Evolutionary conservation across 2,888 invertebrate genomes (phyloP).

Genomic region (Agonopterix subpropinquella): DNA sequence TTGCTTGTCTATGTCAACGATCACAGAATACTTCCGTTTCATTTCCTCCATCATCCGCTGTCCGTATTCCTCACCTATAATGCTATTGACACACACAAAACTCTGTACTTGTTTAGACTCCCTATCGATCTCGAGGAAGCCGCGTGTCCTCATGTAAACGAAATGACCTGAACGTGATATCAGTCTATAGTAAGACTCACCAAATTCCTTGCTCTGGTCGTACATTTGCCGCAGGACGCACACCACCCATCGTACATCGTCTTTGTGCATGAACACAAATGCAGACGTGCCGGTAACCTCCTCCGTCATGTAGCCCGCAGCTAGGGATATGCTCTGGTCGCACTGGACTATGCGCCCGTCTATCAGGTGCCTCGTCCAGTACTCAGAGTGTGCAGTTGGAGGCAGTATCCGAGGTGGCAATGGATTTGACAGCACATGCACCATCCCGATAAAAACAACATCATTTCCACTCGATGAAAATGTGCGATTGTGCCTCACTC

Average conservation of each 20-base stretch:
- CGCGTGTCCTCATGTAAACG: conserved; percentile 89
- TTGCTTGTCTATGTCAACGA: conserved; percentile 72
- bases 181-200: conserved; percentile 90
- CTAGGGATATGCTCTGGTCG: conserved; percentile 92
- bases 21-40: conserved; percentile 86
- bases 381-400: conserved; percentile 84
- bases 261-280: conserved; percentile 92
- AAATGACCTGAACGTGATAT: conserved; percentile 88
- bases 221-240: conserved; percentile 93
- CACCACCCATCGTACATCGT: conserved; percentile 92
- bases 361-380: conserved; percentile 90
- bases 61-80: conserved; percentile 86
- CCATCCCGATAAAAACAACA: conserved; percentile 83
- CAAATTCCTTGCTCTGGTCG: conserved; percentile 87
- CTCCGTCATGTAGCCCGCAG: conserved; percentile 91
- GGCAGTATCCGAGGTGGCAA: conserved; percentile 78
- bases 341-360: conserved; percentile 93
- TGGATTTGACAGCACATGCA: conserved; percentile 74
- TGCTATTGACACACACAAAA: conserved; percentile 90
- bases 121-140: conserved; percentile 88
- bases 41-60: conserved; percentile 83
- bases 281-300: conserved; percentile 93
- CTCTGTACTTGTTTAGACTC: conserved; percentile 86
- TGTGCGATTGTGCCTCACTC: conserved; percentile 67
- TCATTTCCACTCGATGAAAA: conserved; percentile 77